Conservation (phyloP, 1,140 invertebrate genomes). For the Neodiprion pinetum region DNA sequence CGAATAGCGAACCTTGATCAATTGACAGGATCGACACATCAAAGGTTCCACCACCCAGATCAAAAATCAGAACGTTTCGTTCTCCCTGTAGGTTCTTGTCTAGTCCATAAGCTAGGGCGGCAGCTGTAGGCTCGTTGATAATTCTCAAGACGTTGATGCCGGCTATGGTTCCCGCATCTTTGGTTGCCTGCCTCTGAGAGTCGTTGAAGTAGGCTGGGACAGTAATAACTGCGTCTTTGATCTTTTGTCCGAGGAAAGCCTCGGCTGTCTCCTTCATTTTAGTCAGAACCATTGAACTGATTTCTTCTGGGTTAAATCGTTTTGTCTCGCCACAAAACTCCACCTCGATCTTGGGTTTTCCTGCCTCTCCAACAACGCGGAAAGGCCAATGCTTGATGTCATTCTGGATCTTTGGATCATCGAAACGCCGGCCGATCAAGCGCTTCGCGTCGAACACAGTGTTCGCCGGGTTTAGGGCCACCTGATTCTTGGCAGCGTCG, state of each 20-base stretch:
- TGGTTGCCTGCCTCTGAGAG: slow-evolving; percentile 72
- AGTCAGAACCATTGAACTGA: slow-evolving; percentile 84
- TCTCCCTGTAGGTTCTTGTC: slow-evolving; percentile 84
- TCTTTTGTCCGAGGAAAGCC: slow-evolving; percentile 63
- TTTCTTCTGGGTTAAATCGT: slow-evolving; percentile 83
- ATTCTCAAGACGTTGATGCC: slow-evolving; percentile 85
- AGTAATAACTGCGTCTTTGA: slow-evolving; percentile 73
- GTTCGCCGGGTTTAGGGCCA: slow-evolving; percentile 85
- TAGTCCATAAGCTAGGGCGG: slow-evolving; percentile 83
- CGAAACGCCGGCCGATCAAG: slow-evolving; percentile 77
- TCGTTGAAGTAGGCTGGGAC: slow-evolving; percentile 80
- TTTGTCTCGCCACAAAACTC: slow-evolving; percentile 81
- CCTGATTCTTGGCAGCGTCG: slow-evolving; percentile 75
- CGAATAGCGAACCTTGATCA: slow-evolving; percentile 81
- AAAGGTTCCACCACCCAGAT: slow-evolving; percentile 78
- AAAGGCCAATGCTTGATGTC: slow-evolving; percentile 87
- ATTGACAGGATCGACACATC: slow-evolving; percentile 90
- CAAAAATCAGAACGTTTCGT: slow-evolving; percentile 77
- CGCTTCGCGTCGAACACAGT: slow-evolving; percentile 87
- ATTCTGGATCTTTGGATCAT: slow-evolving; percentile 77
- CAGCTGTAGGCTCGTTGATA: slow-evolving; percentile 83
- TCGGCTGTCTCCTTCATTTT: slow-evolving; percentile 80
- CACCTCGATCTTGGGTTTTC: slow-evolving; percentile 79
- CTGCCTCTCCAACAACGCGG: slow-evolving; percentile 69
- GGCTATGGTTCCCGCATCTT: slow-evolving; percentile 79